Evolutionary conservation across 1,140 invertebrate genomes (phyloP).

Genomic region (Zaprionus kolodkinae): DNA sequence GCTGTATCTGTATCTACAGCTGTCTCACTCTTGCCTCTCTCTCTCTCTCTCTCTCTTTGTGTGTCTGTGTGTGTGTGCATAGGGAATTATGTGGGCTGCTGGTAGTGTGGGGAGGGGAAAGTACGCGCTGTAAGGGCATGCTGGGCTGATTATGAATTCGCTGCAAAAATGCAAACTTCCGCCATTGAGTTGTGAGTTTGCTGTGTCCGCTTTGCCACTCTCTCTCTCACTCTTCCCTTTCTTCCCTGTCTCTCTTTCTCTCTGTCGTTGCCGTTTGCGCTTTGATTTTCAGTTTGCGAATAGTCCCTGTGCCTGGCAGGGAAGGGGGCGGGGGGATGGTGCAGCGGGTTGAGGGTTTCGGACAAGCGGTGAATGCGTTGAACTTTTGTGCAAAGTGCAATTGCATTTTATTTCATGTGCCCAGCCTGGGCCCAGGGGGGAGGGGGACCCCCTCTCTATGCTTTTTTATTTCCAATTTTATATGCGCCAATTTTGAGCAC

Average conservation of each 20-base stretch:
- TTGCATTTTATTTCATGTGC: slow-evolving; percentile 76
- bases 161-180: slow-evolving; percentile 80
- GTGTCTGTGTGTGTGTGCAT: not conserved
- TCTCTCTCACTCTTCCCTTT: not conserved
- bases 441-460: slow-evolving; percentile 35
- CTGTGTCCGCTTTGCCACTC: slow-evolving; percentile 16
- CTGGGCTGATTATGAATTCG: slow-evolving; percentile 80
- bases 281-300: slow-evolving; percentile 69
- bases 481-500: slow-evolving; percentile 67
- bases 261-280: slow-evolving; percentile 69
- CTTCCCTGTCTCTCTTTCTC: slow-evolving; percentile 14
- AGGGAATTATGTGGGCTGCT: not conserved
- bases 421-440: not conserved
- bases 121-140: slow-evolving; percentile 16
- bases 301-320: slow-evolving; percentile 9
- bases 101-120: not conserved
- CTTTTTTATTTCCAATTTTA: slow-evolving; percentile 54
- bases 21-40: no score
- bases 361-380: slow-evolving; percentile 75
- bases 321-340: not conserved
- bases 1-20: slow-evolving; percentile 16
- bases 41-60: not conserved
- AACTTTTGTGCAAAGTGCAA: slow-evolving; percentile 83
- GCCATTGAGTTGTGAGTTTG: slow-evolving; percentile 78
- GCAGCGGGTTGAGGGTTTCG: slow-evolving; percentile 29